Evolutionary conservation across 2,888 invertebrate species (phyloP).

Genomic region (Cyaniris semiargus): DNA sequence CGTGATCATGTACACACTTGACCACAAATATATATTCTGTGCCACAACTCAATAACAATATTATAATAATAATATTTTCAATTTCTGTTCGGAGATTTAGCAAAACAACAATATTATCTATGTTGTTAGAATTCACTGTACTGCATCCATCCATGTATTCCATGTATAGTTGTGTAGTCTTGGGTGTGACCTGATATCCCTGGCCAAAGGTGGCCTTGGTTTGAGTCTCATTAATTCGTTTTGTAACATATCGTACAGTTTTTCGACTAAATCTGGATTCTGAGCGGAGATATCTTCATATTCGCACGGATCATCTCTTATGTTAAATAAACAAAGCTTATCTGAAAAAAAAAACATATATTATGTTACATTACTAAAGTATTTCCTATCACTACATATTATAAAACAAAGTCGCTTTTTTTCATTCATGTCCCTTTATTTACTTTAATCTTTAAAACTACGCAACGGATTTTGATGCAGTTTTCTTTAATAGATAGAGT

Average conservation of each 20-base stretch:
- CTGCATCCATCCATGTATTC: slow-evolving; percentile 50
- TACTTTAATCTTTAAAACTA: no score
- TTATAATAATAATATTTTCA: not conserved
- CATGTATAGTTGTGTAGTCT: slow-evolving; percentile 61
- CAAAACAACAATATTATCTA: not conserved
- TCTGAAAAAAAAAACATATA: slow-evolving; percentile 48
- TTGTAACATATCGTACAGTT: slow-evolving; percentile 48
- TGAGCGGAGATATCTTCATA: slow-evolving; percentile 52
- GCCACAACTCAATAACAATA: not conserved
- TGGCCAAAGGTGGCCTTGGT: slow-evolving; percentile 53
- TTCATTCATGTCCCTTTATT: no score
- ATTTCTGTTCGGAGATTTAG: no score
- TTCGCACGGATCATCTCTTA: slow-evolving; percentile 67
- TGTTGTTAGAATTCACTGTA: not conserved
- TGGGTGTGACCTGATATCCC: slow-evolving; percentile 57
- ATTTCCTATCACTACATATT: no score
- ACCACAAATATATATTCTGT: no score
- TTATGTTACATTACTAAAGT: no score
- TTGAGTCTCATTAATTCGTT: slow-evolving; percentile 52
- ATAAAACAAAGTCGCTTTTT: no score
- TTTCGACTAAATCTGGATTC: slow-evolving; percentile 52
- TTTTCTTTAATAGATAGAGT: no score
- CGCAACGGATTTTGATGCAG: no score
- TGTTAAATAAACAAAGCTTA: slow-evolving; percentile 60
- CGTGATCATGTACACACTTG: not conserved